A percentile compares a stretch with the other conserved stretches of the same genome.
Conservation (phyloP, 2,888 invertebrate species). For the Drosophila sordidula region DNA sequence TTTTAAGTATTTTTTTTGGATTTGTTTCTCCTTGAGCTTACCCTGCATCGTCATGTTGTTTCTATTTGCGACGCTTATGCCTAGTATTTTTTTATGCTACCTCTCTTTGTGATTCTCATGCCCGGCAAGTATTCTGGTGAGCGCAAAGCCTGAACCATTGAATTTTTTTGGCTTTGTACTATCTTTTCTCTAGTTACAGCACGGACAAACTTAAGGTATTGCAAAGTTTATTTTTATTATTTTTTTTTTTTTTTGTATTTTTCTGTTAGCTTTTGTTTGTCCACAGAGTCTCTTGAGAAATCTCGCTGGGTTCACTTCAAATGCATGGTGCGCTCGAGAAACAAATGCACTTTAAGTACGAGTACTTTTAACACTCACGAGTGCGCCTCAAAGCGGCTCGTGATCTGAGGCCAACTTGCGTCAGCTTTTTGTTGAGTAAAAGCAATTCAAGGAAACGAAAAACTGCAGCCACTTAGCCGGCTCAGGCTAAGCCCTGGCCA, state of each 20-base stretch:
- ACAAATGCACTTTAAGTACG: constrained; percentile 65
- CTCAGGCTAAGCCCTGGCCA: constrained; percentile 24
- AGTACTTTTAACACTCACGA: constrained; percentile 66
- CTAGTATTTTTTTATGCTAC: background rate
- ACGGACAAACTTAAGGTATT: constrained; percentile 39
- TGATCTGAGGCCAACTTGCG: constrained; percentile 62
- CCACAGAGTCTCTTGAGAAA: constrained; percentile 42
- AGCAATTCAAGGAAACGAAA: constrained; percentile 58
- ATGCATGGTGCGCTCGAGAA: constrained; percentile 39
- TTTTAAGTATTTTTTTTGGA: no score
- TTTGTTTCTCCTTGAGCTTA: no score
- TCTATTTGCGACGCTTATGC: background rate
- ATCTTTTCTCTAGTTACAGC: constrained; percentile 9
- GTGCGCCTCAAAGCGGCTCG: constrained; percentile 53
- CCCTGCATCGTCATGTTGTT: no score
- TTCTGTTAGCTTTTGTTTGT: constrained; percentile 53
- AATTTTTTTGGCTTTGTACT: constrained; percentile 6
- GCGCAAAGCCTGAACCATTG: constrained; percentile 7
- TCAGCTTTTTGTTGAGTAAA: constrained; percentile 60
- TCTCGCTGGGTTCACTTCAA: constrained; percentile 46
- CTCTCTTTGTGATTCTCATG: background rate
- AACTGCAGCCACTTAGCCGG: constrained; percentile 55
- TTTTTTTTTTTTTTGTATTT: constrained; percentile 6
- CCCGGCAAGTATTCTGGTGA: background rate
- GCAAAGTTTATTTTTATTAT: constrained; percentile 35